Evolutionary conservation across 2,888 invertebrate genomes (phyloP).

Genomic region (Arge pagana): DNA sequence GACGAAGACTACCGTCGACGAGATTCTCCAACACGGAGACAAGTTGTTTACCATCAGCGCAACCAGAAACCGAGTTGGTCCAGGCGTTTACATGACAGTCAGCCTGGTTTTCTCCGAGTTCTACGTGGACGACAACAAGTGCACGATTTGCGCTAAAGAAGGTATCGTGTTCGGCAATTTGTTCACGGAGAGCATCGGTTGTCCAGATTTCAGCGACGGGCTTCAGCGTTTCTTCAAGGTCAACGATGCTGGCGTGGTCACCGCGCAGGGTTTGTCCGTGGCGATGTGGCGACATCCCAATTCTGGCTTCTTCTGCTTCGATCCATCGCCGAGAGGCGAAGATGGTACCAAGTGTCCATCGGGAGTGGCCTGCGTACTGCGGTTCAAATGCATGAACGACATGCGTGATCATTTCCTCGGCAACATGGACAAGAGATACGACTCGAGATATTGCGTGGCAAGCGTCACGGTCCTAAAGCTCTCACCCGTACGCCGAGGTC

Average conservation of each 20-base stretch:
- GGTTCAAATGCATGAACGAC: constrained; percentile 38
- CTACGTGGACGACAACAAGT: constrained; percentile 45
- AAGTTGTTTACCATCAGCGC: constrained; percentile 43
- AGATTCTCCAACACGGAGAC: constrained; percentile 44
- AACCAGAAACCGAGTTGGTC: constrained; percentile 33
- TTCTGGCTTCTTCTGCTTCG: constrained; percentile 62
- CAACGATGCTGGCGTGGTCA: constrained; percentile 61
- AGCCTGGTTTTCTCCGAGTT: constrained; percentile 44
- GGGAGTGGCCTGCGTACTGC: constrained; percentile 43
- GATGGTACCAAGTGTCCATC: constrained; percentile 54
- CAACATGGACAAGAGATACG: constrained; percentile 38
- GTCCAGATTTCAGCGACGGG: constrained; percentile 49
- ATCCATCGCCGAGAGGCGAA: constrained; percentile 66
- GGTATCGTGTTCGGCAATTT: constrained; percentile 43
- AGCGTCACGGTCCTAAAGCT: constrained; percentile 40
- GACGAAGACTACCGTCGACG: constrained; percentile 39
- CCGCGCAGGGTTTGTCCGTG: constrained; percentile 62
- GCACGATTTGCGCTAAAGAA: constrained; percentile 41
- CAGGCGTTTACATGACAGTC: constrained; percentile 39
- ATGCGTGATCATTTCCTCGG: constrained; percentile 37
- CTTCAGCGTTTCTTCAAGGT: constrained; percentile 54
- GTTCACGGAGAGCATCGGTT: constrained; percentile 39
- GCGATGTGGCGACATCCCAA: constrained; percentile 63
- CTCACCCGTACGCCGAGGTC: constrained; percentile 34
- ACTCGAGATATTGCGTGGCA: constrained; percentile 47